phyloP scores from a whole-genome alignment of 2,113 vertebrate genomes.

The Gavia stellata region DNA sequence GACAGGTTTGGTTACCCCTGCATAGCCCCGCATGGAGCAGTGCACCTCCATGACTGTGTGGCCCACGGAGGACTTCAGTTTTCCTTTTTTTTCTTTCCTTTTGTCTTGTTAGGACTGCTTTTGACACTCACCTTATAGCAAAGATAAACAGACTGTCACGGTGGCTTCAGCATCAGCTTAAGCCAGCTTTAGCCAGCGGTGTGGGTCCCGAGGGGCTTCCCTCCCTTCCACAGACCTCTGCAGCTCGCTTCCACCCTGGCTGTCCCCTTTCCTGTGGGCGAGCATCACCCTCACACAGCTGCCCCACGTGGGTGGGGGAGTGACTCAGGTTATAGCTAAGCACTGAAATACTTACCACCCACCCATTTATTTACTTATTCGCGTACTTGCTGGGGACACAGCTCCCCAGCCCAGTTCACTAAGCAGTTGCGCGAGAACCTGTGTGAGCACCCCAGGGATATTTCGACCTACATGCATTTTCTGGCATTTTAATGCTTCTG shows the following conservation, averaged over 20 bases:
- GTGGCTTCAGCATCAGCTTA: not conserved
- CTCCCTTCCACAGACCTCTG: not conserved
- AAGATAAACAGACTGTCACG: not conserved
- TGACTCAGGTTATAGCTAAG: not conserved
- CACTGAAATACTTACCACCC: not conserved
- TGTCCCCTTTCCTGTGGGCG: not conserved
- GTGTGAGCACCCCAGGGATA: not conserved
- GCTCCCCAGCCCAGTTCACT: not conserved
- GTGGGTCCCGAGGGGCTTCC: not conserved
- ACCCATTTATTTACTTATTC: not conserved
- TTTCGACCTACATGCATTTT: not conserved
- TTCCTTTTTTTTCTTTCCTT: not conserved
- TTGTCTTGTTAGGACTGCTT: not conserved
- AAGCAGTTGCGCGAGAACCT: not conserved
- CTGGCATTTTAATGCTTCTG: not conserved
- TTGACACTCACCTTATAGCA: not conserved
- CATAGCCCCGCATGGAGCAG: not conserved
- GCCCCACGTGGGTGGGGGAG: fast-evolving
- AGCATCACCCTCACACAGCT: not conserved
- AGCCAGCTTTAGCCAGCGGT: not conserved
- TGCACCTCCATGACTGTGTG: not conserved
- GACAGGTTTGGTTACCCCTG: not conserved
- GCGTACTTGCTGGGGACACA: not conserved
- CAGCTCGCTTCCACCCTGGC: not conserved
- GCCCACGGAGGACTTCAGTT: not conserved